These are phyloP conservation scores for Apoderus coryli DNA, from an alignment of 2,888 invertebrate species.

Conservation along the genomic window DNA sequence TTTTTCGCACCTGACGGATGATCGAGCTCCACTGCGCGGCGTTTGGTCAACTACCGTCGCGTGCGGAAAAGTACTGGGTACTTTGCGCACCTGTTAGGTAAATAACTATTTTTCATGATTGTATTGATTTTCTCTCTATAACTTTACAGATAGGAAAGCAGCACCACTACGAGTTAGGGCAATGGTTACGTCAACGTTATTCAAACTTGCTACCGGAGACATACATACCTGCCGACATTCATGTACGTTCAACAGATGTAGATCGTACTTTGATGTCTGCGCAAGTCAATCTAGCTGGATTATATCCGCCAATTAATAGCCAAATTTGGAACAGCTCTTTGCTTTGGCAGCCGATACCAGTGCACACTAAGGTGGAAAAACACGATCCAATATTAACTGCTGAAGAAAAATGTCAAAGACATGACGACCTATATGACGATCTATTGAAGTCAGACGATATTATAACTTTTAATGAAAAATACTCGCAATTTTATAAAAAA, in stretches of 20 bases:
- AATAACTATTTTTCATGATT: too few relatives aligned
- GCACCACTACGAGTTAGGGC: conserved; percentile 58
- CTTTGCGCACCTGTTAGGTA: too few relatives aligned
- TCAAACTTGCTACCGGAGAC: conserved; percentile 37
- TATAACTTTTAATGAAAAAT: conserved; percentile 2
- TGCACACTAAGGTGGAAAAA: conserved; percentile 39
- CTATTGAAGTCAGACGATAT: too few relatives aligned
- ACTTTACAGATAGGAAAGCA: conserved; percentile 41
- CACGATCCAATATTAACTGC: conserved; percentile 35
- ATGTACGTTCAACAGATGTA: conserved; percentile 60
- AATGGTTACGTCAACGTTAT: conserved; percentile 62
- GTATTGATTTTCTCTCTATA: too few relatives aligned
- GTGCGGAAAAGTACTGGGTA: too few relatives aligned
- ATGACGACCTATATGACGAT: conserved; percentile 9
- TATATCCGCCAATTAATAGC: conserved; percentile 46
- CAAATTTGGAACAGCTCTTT: conserved; percentile 38
- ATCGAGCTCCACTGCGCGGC: too few relatives aligned
- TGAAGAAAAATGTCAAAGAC: conserved; percentile 32
- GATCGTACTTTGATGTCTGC: conserved; percentile 85
- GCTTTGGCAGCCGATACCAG: conserved; percentile 59
- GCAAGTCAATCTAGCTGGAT: conserved; percentile 59
- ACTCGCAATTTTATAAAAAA: conserved; percentile 6
- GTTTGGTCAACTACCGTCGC: too few relatives aligned
- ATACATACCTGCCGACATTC: conserved; percentile 42
- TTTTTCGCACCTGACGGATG: too few relatives aligned